A percentile compares a stretch with the other conserved stretches of the same genome.
phyloP scores from a whole-genome alignment of 1,140 invertebrate genomes.

The Thalassaphorura encarpata region DNA sequence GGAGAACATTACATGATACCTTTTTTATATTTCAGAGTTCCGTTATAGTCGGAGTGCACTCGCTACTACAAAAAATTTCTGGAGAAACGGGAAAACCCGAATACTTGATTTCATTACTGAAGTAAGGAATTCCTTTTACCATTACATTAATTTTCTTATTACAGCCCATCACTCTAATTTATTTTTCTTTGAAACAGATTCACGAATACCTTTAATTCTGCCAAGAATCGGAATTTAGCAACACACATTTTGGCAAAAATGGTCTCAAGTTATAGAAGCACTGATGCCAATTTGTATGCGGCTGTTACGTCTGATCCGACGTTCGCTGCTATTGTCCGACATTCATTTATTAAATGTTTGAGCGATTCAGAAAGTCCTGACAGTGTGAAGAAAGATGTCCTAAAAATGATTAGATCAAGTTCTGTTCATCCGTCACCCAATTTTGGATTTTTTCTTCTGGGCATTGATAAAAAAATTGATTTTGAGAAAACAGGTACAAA shows the following conservation, averaged over 20 bases:
- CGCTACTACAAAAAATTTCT: slow-evolving; percentile 13
- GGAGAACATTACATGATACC: background rate
- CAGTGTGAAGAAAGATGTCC: slow-evolving; percentile 11
- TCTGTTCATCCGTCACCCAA: slow-evolving; percentile 26
- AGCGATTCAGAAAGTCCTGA: slow-evolving; percentile 2
- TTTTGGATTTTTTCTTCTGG: slow-evolving; percentile 20
- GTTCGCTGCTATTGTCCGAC: slow-evolving; percentile 14
- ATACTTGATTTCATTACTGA: slow-evolving; percentile 21
- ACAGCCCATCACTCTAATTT: too few relatives aligned
- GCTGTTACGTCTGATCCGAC: slow-evolving; percentile 8
- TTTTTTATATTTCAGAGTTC: slow-evolving; percentile 3
- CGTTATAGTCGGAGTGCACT: slow-evolving; percentile 23
- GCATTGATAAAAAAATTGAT: slow-evolving; percentile 23
- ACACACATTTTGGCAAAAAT: slow-evolving; percentile 22
- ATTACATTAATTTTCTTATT: too few relatives aligned
- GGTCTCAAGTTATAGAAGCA: slow-evolving; percentile 12
- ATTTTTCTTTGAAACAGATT: too few relatives aligned
- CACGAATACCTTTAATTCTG: slow-evolving; percentile 20
- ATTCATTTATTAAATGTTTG: slow-evolving; percentile 20
- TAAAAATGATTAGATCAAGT: slow-evolving; percentile 19
- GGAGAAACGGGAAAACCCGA: slow-evolving; percentile 17
- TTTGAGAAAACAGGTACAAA: slow-evolving; percentile 23
- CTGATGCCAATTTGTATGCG: slow-evolving; percentile 19
- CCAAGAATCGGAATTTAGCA: slow-evolving; percentile 12
- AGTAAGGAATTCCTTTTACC: slow-evolving; percentile 10